Percentiles rank a stretch among this genome's conserved stretches.
Conservation (phyloP, 2,797 vertebrate genomes). For the Macropodus opercularis region DNA sequence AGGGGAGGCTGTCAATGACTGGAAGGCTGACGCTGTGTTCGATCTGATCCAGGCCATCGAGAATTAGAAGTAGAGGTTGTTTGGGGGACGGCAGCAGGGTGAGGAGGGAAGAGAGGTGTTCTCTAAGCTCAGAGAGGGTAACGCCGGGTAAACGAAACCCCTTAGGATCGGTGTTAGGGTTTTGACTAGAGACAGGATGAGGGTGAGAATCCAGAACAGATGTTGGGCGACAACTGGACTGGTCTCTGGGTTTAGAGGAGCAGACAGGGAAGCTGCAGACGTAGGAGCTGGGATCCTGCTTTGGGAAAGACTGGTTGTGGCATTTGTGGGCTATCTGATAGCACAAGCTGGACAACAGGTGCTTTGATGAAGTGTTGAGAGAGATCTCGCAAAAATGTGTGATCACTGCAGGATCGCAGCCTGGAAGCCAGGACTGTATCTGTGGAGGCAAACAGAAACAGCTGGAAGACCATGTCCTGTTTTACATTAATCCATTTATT, state of each 20-base stretch:
- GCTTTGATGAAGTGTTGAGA: constrained; percentile 50
- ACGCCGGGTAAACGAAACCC: constrained; percentile 5
- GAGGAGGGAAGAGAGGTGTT: constrained; percentile 70
- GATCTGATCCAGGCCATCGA: constrained; percentile 80
- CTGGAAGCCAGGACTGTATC: constrained; percentile 78
- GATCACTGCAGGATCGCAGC: constrained; percentile 75
- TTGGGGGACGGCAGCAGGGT: constrained; percentile 56
- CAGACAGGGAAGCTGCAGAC: not conserved
- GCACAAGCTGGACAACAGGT: constrained; percentile 74
- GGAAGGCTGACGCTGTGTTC: constrained; percentile 28
- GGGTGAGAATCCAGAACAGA: constrained; percentile 10
- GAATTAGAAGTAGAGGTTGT: constrained; percentile 75
- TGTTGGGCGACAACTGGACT: not conserved
- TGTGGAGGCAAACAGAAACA: constrained; percentile 51
- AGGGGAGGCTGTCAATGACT: constrained; percentile 73
- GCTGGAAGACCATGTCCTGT: too few relatives aligned
- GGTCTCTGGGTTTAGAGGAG: not conserved
- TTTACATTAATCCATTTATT: too few relatives aligned
- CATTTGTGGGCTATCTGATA: constrained; percentile 68
- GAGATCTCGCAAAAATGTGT: constrained; percentile 67
- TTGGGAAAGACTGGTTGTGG: constrained; percentile 1
- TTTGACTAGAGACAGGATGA: not conserved
- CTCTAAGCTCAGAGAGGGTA: constrained; percentile 57
- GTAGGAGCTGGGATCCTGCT: constrained; percentile 16
- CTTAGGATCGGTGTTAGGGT: not conserved